A percentile compares a stretch with the other conserved stretches of the same genome.
phyloP scores from a whole-genome alignment of 2,113 vertebrate species.

The Mystacornis crossleyi region DNA sequence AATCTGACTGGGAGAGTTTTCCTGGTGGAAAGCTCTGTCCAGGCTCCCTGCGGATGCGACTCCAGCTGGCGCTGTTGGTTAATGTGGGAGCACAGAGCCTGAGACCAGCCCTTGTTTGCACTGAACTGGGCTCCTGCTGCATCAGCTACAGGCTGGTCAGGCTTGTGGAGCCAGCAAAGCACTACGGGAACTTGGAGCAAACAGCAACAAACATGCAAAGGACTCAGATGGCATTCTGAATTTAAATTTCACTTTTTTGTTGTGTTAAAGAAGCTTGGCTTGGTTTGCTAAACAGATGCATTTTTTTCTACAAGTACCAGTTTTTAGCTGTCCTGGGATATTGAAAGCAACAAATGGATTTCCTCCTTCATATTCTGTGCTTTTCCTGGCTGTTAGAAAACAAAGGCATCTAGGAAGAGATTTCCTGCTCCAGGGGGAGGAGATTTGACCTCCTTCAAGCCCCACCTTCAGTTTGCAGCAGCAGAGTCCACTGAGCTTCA shows the following conservation, averaged over 20 bases:
- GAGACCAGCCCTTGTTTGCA: neutral
- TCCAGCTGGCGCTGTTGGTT: constrained; percentile 54
- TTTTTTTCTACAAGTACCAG: neutral
- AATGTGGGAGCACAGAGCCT: neutral
- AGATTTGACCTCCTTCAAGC: neutral
- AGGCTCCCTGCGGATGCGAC: neutral
- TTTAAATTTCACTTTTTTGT: neutral
- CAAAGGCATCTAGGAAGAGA: neutral
- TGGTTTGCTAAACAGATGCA: neutral
- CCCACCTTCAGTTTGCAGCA: neutral
- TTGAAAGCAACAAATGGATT: neutral
- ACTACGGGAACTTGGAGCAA: neutral
- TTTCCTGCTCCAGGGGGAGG: neutral
- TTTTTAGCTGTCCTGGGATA: neutral
- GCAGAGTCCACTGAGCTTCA: neutral
- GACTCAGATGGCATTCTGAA: neutral
- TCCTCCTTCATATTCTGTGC: neutral
- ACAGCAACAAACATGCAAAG: neutral
- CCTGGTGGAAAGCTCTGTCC: neutral
- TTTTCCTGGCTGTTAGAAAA: neutral
- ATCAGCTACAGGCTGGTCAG: neutral
- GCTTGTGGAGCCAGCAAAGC: neutral
- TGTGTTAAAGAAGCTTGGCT: neutral
- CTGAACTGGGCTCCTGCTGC: neutral
- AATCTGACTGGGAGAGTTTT: neutral